Conservation (phyloP, 2,888 invertebrate species). For the Gymnoscelis rufifasciata region DNA sequence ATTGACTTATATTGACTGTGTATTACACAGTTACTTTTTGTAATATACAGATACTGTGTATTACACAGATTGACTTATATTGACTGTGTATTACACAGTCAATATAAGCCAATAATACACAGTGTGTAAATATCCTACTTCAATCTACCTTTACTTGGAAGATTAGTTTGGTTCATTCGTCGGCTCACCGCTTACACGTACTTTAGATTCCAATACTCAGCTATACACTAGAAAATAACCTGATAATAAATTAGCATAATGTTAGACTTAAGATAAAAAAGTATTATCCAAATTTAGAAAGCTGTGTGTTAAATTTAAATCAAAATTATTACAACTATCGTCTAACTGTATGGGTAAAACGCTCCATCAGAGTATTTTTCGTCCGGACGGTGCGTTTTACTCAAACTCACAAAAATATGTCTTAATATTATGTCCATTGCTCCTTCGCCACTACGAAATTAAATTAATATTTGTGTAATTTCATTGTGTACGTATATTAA, state of each 20-base stretch:
- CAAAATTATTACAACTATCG: slow-evolving; percentile 45
- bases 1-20: slow-evolving; percentile 47
- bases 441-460: slow-evolving; percentile 34
- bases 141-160: slow-evolving; percentile 35
- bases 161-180: slow-evolving; percentile 8
- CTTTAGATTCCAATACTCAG: slow-evolving; percentile 54
- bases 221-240: slow-evolving; percentile 63
- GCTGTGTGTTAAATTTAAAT: slow-evolving; percentile 64
- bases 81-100: too few species aligned
- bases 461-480: slow-evolving; percentile 35
- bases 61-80: too few species aligned
- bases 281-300: slow-evolving; percentile 76
- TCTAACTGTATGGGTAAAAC: slow-evolving; percentile 43
- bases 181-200: slow-evolving; percentile 50
- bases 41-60: too few species aligned
- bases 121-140: slow-evolving; percentile 66
- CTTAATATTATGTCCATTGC: slow-evolving; percentile 35
- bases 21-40: too few species aligned
- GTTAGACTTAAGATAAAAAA: slow-evolving; percentile 69
- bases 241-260: slow-evolving; percentile 72
- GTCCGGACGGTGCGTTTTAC: slow-evolving; percentile 41
- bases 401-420: slow-evolving; percentile 30
- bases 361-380: slow-evolving; percentile 37
- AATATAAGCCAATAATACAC: too few species aligned
- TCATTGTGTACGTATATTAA: slow-evolving; percentile 34